These are phyloP conservation scores for Sciurus vulgaris DNA, from an alignment of 2,797 vertebrate species.

Conservation along the genomic window DNA sequence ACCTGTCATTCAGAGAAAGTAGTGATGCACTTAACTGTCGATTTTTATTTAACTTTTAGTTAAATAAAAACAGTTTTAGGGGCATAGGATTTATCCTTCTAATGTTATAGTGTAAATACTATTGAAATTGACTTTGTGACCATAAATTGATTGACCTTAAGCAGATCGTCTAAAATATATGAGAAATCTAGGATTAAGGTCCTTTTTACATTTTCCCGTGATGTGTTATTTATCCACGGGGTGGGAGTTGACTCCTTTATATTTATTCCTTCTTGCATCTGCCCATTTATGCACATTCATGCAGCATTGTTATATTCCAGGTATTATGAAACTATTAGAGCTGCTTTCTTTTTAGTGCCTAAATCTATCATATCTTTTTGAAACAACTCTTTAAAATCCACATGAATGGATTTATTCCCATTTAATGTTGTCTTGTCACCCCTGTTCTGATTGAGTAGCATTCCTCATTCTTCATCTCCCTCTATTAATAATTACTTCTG, in stretches of 20 bases:
- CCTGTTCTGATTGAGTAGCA: not conserved
- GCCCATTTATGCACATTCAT: not conserved
- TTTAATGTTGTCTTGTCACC: not conserved
- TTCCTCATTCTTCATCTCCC: not conserved
- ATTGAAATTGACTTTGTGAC: not conserved
- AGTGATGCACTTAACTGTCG: not conserved
- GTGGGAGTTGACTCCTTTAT: not conserved
- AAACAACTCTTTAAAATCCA: not conserved
- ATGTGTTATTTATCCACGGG: not conserved
- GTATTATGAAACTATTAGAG: not conserved
- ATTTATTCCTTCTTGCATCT: not conserved
- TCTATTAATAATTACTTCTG: conserved; percentile 35
- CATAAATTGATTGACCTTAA: not conserved
- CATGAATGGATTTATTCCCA: not conserved
- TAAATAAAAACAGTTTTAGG: not conserved
- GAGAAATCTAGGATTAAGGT: not conserved
- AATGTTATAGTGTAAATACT: not conserved
- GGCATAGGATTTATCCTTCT: not conserved
- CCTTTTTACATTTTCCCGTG: not conserved
- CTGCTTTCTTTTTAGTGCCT: not conserved
- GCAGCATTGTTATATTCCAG: not conserved
- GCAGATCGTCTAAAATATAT: not conserved
- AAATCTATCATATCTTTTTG: not conserved
- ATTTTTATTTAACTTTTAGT: not conserved
- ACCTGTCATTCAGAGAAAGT: not conserved